Evolutionary conservation across 2,888 invertebrate species (phyloP).

Genomic region (Pedicia rivosa): DNA sequence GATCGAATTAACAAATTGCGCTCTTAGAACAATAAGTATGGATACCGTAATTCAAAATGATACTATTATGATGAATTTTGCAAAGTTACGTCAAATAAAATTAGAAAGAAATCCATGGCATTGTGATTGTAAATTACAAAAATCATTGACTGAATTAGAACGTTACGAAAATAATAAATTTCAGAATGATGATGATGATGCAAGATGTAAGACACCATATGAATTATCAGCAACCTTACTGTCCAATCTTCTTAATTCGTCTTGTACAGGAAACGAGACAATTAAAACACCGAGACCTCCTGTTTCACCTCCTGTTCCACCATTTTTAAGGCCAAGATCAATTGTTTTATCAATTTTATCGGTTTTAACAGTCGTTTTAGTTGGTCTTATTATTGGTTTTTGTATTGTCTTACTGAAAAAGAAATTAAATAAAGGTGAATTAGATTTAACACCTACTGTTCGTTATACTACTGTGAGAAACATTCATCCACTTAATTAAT

Average conservation of each 20-base stretch:
- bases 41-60: neutral
- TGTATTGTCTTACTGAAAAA: conserved; percentile 17
- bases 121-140: conserved; percentile 38
- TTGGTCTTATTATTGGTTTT: conserved; percentile 25
- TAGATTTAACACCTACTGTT: conserved; percentile 11
- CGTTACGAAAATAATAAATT: conserved; percentile 5
- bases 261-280: too few relatives aligned
- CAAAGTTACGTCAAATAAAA: conserved; percentile 35
- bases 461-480: conserved; percentile 14
- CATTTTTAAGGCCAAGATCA: conserved; percentile 26
- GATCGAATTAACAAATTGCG: conserved; percentile 47
- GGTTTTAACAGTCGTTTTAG: conserved; percentile 21
- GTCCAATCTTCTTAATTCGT: conserved; percentile 21
- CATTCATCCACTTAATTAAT: too few relatives aligned
- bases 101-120: conserved; percentile 47
- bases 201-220: conserved; percentile 25
- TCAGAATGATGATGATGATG: conserved; percentile 8
- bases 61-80: too few relatives aligned
- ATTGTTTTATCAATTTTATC: conserved; percentile 25
- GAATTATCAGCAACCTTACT: conserved; percentile 21
- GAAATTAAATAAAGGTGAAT: conserved; percentile 9
- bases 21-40: neutral
- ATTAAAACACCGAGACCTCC: too few relatives aligned
- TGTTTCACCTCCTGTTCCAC: conserved; percentile 24
- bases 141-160: conserved; percentile 19